A percentile compares a stretch with the other conserved stretches of the same genome.
These are phyloP conservation scores for Lampris incognitus DNA, from an alignment of 2,113 vertebrate species.

Conservation along the genomic window DNA sequence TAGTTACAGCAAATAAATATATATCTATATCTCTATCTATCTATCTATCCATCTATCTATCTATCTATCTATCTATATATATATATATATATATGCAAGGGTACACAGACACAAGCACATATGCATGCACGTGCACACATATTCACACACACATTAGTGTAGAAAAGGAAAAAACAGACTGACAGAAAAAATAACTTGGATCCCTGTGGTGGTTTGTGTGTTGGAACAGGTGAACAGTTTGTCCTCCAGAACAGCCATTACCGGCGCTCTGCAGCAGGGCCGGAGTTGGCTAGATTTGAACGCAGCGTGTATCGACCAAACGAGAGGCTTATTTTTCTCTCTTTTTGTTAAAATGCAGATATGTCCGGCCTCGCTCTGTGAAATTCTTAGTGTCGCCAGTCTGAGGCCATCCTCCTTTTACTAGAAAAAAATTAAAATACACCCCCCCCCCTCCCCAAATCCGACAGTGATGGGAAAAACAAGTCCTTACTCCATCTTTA, in stretches of 20 bases:
- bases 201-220: constrained; percentile 82
- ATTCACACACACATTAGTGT: constrained; percentile 59
- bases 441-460: constrained; percentile 18
- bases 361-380: constrained; percentile 69
- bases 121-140: constrained; percentile 23
- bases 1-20: constrained; percentile 70
- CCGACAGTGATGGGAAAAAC: constrained; percentile 61
- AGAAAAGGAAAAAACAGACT: constrained; percentile 63
- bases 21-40: constrained; percentile 24
- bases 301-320: constrained; percentile 83
- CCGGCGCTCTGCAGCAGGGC: constrained; percentile 85
- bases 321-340: constrained; percentile 79
- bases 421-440: constrained; percentile 36
- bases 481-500: constrained; percentile 55
- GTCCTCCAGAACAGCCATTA: constrained; percentile 89
- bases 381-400: constrained; percentile 57
- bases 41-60: constrained; percentile 64
- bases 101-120: constrained; percentile 33
- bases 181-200: constrained; percentile 80
- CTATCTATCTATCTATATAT: constrained; percentile 63
- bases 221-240: constrained; percentile 90
- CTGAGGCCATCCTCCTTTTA: constrained; percentile 68
- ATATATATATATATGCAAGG: constrained; percentile 31
- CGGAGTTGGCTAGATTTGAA: constrained; percentile 83
- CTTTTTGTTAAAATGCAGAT: constrained; percentile 80